Evolutionary conservation across 1,140 invertebrate species (phyloP).

Genomic region (Chironomus striatipennis): DNA sequence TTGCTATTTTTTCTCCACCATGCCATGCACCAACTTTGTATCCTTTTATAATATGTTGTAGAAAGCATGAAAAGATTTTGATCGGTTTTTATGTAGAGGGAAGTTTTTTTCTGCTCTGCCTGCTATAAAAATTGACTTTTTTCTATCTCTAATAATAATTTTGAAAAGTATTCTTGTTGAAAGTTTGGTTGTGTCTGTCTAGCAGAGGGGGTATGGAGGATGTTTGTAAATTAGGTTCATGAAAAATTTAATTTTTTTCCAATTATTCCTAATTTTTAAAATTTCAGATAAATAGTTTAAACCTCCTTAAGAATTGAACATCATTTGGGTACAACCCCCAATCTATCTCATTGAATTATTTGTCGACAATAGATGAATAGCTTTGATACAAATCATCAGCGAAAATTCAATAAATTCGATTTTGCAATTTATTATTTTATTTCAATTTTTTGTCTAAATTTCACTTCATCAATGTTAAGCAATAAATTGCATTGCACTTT

Average conservation of each 20-base stretch:
- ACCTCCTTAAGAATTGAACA: too few relatives aligned
- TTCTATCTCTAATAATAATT: background rate
- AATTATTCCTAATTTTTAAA: too few relatives aligned
- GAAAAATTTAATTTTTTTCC: too few relatives aligned
- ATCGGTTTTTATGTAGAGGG: background rate
- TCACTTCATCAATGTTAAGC: background rate
- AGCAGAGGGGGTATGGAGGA: too few relatives aligned
- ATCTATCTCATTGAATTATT: too few relatives aligned
- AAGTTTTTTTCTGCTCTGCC: too few relatives aligned
- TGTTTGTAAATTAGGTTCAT: too few relatives aligned
- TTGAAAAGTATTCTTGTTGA: background rate
- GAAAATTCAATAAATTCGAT: slow-evolving; percentile 9
- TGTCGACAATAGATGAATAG: background rate
- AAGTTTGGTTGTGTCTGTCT: background rate
- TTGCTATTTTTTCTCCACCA: slow-evolving; percentile 17
- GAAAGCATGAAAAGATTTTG: background rate
- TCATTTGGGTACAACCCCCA: too few relatives aligned
- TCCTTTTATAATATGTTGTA: background rate
- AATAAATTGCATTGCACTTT: background rate
- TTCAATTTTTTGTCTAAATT: background rate
- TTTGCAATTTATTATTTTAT: background rate
- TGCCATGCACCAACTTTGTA: background rate
- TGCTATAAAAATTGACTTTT: too few relatives aligned
- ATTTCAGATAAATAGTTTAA: too few relatives aligned
- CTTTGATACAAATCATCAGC: slow-evolving; percentile 1